These are phyloP conservation scores for Cyclophora punctaria DNA, from an alignment of 2,888 invertebrate species.

Conservation along the genomic window DNA sequence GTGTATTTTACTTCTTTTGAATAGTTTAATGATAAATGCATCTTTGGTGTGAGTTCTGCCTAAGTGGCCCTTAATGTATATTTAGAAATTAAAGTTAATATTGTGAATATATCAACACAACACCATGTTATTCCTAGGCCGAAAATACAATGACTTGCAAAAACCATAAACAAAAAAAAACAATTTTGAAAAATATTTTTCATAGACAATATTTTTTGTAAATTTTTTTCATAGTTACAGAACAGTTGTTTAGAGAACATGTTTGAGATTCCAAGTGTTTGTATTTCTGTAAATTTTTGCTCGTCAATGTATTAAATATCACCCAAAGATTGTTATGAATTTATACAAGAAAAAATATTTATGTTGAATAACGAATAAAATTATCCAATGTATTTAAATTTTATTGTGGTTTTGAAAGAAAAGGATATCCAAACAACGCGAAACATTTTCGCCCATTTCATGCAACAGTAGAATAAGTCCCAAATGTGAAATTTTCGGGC, in stretches of 20 bases:
- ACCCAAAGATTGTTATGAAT: conserved; percentile 76
- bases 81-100: conserved; percentile 13
- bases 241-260: background rate
- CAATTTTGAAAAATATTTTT: conserved; percentile 3
- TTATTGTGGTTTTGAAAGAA: conserved; percentile 32
- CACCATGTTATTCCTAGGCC: conserved; percentile 57
- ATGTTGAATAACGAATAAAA: conserved; percentile 74
- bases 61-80: conserved; percentile 11
- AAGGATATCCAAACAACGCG: too few relatives aligned
- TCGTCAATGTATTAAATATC: conserved; percentile 50
- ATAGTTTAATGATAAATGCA: background rate
- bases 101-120: conserved; percentile 28
- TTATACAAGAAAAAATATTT: conserved; percentile 71
- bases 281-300: conserved; percentile 21
- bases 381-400: conserved; percentile 47
- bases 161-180: conserved; percentile 15
- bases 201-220: background rate
- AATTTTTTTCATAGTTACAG: background rate
- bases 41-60: conserved; percentile 11
- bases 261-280: background rate
- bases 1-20: too few relatives aligned
- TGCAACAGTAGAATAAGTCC: too few relatives aligned
- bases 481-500: too few relatives aligned
- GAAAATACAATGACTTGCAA: conserved; percentile 40
- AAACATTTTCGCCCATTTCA: too few relatives aligned